Evolutionary conservation across 1,140 invertebrate species (phyloP).

Genomic region (Habropoda laboriosa): DNA sequence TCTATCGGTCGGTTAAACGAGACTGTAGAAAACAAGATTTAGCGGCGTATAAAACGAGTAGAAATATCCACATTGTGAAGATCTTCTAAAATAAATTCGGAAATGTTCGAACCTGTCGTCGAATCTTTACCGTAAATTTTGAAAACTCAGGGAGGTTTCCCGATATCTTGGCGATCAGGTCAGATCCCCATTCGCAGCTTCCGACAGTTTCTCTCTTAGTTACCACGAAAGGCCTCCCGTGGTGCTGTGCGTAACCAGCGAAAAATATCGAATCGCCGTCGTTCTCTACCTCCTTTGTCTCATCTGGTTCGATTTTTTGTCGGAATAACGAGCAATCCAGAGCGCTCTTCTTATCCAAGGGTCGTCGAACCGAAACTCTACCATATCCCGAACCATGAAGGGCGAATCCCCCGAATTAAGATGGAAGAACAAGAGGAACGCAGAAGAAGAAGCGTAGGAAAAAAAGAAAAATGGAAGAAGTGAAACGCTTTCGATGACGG

Average conservation of each 20-base stretch:
- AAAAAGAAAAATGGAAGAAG: slow-evolving; percentile 19
- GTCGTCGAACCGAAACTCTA: slow-evolving; percentile 29
- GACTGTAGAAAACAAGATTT: no score
- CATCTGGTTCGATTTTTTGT: slow-evolving; percentile 5
- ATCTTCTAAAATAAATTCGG: no score
- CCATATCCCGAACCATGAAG: neutral
- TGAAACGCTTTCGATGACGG: slow-evolving; percentile 33
- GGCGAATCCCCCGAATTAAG: slow-evolving; percentile 51
- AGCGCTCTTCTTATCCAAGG: neutral
- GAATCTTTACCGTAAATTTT: slow-evolving; percentile 14
- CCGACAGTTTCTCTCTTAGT: slow-evolving; percentile 64
- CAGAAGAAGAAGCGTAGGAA: neutral
- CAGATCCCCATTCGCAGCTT: slow-evolving; percentile 59
- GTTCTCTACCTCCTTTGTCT: slow-evolving; percentile 42
- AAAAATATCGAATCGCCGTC: slow-evolving; percentile 56
- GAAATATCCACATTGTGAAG: no score
- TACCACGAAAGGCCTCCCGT: slow-evolving; percentile 54
- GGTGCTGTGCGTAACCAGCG: slow-evolving; percentile 16
- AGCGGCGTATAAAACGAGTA: no score
- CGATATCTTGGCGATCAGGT: slow-evolving; percentile 36
- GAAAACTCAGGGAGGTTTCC: neutral
- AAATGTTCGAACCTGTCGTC: neutral
- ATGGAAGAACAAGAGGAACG: slow-evolving; percentile 27
- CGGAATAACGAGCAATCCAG: slow-evolving; percentile 43
- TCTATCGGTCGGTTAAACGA: no score